A percentile compares a stretch with the other conserved stretches of the same genome.
Evolutionary conservation across 2,797 vertebrate genomes (phyloP).

Genomic region (Botia almorhae): DNA sequence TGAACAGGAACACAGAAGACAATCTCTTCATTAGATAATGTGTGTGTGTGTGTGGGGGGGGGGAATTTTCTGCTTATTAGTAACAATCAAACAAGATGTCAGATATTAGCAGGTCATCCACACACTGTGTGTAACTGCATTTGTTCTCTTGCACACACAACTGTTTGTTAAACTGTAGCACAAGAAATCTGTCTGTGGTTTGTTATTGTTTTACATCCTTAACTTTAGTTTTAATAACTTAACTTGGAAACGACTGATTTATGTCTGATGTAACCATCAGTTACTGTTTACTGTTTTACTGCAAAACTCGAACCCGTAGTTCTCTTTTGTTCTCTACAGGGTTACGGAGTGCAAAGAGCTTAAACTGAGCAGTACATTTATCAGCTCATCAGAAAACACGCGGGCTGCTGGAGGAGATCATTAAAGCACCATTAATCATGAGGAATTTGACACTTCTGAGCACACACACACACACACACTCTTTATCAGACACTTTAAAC

Average conservation of each 20-base stretch:
- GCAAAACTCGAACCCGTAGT: too few relatives aligned
- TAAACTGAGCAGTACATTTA: background rate
- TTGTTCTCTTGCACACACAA: too few relatives aligned
- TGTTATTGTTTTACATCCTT: too few relatives aligned
- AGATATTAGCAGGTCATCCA: background rate
- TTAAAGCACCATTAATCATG: conserved; percentile 8
- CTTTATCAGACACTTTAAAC: conserved; percentile 13
- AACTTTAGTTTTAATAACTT: background rate
- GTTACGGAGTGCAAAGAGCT: too few relatives aligned
- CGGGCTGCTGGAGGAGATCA: background rate
- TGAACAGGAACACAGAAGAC: too few relatives aligned
- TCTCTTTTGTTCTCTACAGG: too few relatives aligned
- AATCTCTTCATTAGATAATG: too few relatives aligned
- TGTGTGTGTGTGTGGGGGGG: too few relatives aligned
- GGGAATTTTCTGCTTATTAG: background rate
- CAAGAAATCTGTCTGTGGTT: too few relatives aligned
- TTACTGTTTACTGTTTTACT: background rate
- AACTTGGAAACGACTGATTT: background rate
- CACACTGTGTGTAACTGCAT: background rate
- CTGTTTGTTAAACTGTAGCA: too few relatives aligned
- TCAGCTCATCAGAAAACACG: background rate
- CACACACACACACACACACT: conserved; percentile 5
- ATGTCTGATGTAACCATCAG: too few relatives aligned
- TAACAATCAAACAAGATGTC: background rate
- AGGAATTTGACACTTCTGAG: background rate